phyloP scores from a whole-genome alignment of 2,797 vertebrate genomes.

The Phylloscopus collybita region DNA sequence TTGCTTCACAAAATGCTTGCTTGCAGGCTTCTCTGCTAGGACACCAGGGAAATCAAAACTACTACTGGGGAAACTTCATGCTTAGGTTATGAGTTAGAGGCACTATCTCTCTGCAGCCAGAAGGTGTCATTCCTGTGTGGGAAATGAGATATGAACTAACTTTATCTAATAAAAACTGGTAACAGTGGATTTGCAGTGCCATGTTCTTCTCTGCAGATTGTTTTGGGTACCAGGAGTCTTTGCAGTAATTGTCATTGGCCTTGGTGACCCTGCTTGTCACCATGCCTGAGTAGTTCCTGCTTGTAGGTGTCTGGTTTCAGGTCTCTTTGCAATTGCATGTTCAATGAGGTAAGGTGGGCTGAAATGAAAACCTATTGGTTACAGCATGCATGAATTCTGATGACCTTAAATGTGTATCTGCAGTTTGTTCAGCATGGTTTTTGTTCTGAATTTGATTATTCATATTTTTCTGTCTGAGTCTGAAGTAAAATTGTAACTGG shows the following conservation, averaged over 20 bases:
- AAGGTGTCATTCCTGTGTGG: neutral
- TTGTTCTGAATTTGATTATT: neutral
- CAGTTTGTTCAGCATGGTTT: neutral
- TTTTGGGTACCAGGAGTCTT: neutral
- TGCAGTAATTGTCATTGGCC: neutral
- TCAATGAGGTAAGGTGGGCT: neutral
- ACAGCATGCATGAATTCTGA: neutral
- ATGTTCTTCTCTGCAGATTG: neutral
- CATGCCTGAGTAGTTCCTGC: neutral
- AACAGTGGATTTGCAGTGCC: neutral
- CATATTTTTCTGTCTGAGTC: neutral
- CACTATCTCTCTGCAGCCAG: neutral
- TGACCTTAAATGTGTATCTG: neutral
- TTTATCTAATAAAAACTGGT: neutral
- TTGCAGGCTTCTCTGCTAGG: neutral
- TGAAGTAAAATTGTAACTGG: neutral
- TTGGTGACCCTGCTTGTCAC: neutral
- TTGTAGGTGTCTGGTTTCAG: neutral
- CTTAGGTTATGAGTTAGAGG: neutral
- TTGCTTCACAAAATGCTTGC: neutral
- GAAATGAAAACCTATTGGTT: neutral
- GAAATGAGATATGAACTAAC: neutral
- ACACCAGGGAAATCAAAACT: neutral
- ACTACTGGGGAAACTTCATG: neutral
- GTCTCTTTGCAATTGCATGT: neutral